Base-by-base conservation (phyloP, 2,888 invertebrate species). In the Malachius bipustulatus region DNA sequence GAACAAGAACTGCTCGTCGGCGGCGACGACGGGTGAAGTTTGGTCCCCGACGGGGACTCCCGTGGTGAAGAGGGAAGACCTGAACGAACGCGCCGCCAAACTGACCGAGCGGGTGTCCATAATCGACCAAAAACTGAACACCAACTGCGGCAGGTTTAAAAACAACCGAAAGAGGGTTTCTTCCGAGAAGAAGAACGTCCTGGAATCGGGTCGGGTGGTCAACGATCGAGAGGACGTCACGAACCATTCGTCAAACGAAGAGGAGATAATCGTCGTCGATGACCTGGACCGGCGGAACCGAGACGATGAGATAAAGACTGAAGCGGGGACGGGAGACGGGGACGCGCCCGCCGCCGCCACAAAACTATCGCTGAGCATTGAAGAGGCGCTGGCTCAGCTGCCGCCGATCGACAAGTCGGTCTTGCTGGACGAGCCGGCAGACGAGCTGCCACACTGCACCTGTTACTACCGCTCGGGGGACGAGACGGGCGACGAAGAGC, bases 301-400 rank as follows among this genome's bases (percentile, higher is more conserved):
- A 28, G 19, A 36, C 13, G 40, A 38, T 16, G 38, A 35, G 19
- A 41, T 38, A 19, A 48, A 50, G 47, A 51, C 30, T 24, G 43
- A 49, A 43, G 2, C 16, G 26, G 4, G 30, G 26, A 26, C 27
- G 26, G 4, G 12, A 4, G 11, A 28, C n/a, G 16, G 3, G 4
- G 19, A 37, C 16, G 19, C 28, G 11, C 41, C 41, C 42, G 37
- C 19, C 3, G 15, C 31, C 26, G 29, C 29, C 2, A 16, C 32
- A 9, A 24, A 24, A 6, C 49, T 49, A 30, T 59, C 64, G 26
- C 47, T 70, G 42, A 66, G 68, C 9, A 66, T 71, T 12, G 71
- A 73, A 47, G 73, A 73, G 42, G 76, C 79, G 38, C 62, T 77
- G 47, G 66, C 73, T 14, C 66, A 70, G 50, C 64, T 82, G 49